Evolutionary conservation across 2,797 vertebrate species (phyloP).

Genomic region (Dallia pectoralis): DNA sequence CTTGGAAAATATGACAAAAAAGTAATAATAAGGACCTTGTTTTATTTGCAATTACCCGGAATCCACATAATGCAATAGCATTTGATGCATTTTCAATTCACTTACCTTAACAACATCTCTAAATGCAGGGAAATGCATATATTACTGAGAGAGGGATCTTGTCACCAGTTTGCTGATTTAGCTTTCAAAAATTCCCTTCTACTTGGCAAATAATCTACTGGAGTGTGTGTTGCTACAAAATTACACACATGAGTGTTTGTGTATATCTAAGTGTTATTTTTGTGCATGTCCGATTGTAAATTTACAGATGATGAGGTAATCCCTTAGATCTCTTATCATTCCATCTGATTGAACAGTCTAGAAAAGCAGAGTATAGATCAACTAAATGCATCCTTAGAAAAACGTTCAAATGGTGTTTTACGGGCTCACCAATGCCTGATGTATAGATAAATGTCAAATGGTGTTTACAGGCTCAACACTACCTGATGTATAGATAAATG

Average conservation of each 20-base stretch:
- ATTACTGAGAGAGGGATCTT: neutral
- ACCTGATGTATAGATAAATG: neutral
- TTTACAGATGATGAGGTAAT: conserved; percentile 15
- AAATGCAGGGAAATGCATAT: neutral
- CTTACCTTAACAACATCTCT: neutral
- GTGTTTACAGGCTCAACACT: neutral
- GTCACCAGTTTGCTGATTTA: conserved; percentile 2
- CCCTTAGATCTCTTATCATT: conserved; percentile 3
- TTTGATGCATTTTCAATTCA: neutral
- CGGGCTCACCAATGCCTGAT: neutral
- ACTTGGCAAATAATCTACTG: conserved; percentile 1
- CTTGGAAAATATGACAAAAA: neutral
- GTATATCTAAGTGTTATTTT: neutral
- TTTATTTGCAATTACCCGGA: neutral
- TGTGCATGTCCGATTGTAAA: neutral
- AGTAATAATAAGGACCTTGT: too few relatives aligned
- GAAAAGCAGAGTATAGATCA: neutral
- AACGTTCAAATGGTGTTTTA: too few relatives aligned
- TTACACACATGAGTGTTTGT: too few relatives aligned
- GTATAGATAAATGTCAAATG: neutral
- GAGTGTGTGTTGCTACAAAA: conserved; percentile 7
- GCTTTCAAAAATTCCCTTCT: conserved; percentile 4
- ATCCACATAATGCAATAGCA: neutral
- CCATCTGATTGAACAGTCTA: neutral
- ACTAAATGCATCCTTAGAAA: neutral